Evolutionary conservation across 2,113 vertebrate genomes (phyloP).

Genomic region (Neomonachus schauinslandi): DNA sequence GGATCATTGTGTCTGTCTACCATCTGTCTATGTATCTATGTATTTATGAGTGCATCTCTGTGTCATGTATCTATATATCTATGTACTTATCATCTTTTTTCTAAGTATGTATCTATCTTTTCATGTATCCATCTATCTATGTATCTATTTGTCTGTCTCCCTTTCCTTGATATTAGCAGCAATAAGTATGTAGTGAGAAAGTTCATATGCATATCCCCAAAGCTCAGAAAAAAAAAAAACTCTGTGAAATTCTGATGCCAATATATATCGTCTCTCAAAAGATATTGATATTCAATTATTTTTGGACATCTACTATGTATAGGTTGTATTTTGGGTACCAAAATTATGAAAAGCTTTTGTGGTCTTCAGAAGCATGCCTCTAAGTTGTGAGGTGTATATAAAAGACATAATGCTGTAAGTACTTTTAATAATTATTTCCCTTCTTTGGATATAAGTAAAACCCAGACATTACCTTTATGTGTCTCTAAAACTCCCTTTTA

Average conservation of each 20-base stretch:
- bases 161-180: not conserved
- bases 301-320: not conserved
- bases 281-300: not conserved
- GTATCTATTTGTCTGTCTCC: not conserved
- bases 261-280: not conserved
- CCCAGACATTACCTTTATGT: not conserved
- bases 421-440: not conserved
- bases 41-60: not conserved
- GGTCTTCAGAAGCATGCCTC: not conserved
- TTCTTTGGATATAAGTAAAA: not conserved
- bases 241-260: not conserved
- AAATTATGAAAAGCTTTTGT: not conserved
- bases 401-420: not conserved
- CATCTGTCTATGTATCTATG: not conserved
- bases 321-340: not conserved
- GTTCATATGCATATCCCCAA: not conserved
- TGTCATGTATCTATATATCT: not conserved
- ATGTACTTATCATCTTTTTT: not conserved
- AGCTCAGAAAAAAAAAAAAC: not conserved
- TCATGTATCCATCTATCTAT: not conserved
- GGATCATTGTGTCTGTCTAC: not conserved
- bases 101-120: not conserved
- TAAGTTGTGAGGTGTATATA: not conserved
- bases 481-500: not conserved
- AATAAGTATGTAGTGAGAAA: not conserved